A percentile compares a stretch with the other conserved stretches of the same genome.
phyloP scores from a whole-genome alignment of 2,113 vertebrate species.

The Gambusia holbrooki region DNA sequence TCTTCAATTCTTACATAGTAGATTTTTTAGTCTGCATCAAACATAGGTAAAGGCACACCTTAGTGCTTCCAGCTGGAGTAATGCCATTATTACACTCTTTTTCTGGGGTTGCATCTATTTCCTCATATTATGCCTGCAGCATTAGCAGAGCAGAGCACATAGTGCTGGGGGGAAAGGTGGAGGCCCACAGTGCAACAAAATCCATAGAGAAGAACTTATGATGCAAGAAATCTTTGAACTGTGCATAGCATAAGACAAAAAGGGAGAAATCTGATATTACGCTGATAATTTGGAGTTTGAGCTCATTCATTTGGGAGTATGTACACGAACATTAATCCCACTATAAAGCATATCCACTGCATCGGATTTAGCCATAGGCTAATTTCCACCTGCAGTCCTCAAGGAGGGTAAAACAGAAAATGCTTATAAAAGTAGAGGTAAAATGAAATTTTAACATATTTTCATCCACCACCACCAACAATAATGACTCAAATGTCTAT shows the following conservation, averaged over 20 bases:
- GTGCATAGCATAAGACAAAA: background rate
- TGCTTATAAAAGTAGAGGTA: background rate
- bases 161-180: background rate
- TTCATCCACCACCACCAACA: background rate
- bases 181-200: background rate
- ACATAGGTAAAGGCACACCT: background rate
- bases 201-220: background rate
- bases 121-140: slow-evolving; percentile 2
- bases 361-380: background rate
- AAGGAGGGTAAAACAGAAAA: background rate
- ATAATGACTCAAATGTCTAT: background rate
- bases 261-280: background rate
- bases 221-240: background rate
- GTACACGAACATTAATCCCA: background rate
- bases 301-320: background rate
- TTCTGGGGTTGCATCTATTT: background rate
- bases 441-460: background rate
- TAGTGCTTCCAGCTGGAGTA: background rate
- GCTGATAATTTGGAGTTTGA: background rate
- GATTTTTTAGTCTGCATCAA: background rate
- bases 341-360: background rate
- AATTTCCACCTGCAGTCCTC: background rate
- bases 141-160: background rate
- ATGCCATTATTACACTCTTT: background rate
- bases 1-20: background rate